Evolutionary conservation across 2,888 invertebrate genomes (phyloP).

Genomic region (Bellardia bayeri): DNA sequence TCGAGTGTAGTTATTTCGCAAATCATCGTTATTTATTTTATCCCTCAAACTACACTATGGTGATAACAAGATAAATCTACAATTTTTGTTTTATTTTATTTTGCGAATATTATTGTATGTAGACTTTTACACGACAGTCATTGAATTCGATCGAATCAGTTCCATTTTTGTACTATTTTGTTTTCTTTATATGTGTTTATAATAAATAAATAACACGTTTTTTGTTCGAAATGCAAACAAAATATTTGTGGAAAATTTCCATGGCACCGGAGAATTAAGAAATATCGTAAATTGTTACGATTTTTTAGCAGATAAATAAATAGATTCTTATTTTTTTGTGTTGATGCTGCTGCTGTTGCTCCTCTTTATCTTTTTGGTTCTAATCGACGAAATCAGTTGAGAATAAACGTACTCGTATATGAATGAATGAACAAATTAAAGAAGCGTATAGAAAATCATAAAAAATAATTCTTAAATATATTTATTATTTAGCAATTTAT

Average conservation of each 20-base stretch:
- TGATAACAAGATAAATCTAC: constrained; percentile 70
- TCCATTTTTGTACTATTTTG: constrained; percentile 15
- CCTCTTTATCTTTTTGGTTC: neutral
- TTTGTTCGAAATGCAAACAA: constrained; percentile 60
- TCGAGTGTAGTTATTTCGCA: constrained; percentile 45
- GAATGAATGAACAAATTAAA: constrained; percentile 10
- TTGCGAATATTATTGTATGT: neutral
- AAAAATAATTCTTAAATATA: neutral
- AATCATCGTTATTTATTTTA: constrained; percentile 42
- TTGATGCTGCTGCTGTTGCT: neutral
- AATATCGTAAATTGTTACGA: constrained; percentile 55
- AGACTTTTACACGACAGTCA: constrained; percentile 40
- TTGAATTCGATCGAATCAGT: constrained; percentile 47
- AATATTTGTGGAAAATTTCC: constrained; percentile 68
- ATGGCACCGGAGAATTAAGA: constrained; percentile 40
- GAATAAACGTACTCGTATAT: neutral
- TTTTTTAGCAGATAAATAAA: constrained; percentile 31
- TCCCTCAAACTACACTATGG: constrained; percentile 59
- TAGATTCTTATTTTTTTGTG: constrained; percentile 9
- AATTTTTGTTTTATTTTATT: constrained; percentile 31
- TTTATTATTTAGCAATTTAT: neutral
- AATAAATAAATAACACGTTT: constrained; percentile 64
- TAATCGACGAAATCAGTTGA: constrained; percentile 7
- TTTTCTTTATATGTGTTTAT: constrained; percentile 52
- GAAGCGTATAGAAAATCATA: neutral